phyloP scores from a whole-genome alignment of 2,888 invertebrate genomes.

The Chymomyza amoena region DNA sequence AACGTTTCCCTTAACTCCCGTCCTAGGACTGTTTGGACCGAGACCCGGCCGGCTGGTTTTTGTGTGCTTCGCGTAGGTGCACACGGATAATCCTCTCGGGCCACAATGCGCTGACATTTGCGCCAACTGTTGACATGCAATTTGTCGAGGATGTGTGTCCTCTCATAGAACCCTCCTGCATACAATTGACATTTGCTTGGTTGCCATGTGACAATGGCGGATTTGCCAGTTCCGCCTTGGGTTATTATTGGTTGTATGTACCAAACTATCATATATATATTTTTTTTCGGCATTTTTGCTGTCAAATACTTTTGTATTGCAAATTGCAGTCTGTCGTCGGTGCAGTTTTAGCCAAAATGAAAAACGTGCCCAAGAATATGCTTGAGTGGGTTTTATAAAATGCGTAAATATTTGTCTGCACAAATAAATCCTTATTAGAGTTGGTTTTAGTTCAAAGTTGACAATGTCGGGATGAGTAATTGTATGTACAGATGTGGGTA shows the following conservation, averaged over 20 bases:
- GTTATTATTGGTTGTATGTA: neutral
- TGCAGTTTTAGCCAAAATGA: neutral
- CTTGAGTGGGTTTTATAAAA: neutral
- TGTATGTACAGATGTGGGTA: neutral
- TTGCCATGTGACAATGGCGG: conserved; percentile 55
- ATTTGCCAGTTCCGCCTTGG: conserved; percentile 31
- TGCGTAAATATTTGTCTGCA: neutral
- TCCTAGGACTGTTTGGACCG: neutral
- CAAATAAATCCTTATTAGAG: neutral
- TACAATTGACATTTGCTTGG: conserved; percentile 62
- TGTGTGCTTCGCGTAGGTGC: conserved; percentile 36
- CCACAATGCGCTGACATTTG: conserved; percentile 46
- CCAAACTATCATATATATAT: neutral
- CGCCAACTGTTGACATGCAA: conserved; percentile 68
- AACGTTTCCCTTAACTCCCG: conserved; percentile 5
- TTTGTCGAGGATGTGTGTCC: conserved; percentile 42
- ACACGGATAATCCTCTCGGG: conserved; percentile 54
- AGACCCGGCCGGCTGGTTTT: conserved; percentile 23
- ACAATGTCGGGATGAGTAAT: neutral
- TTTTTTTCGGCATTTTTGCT: neutral
- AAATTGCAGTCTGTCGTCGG: neutral
- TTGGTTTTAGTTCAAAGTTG: neutral
- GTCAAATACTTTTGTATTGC: neutral
- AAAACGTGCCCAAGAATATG: neutral
- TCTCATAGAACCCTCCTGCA: conserved; percentile 6